Evolutionary conservation across 2,888 invertebrate genomes (phyloP).

Genomic region (Andrena dorsata): DNA sequence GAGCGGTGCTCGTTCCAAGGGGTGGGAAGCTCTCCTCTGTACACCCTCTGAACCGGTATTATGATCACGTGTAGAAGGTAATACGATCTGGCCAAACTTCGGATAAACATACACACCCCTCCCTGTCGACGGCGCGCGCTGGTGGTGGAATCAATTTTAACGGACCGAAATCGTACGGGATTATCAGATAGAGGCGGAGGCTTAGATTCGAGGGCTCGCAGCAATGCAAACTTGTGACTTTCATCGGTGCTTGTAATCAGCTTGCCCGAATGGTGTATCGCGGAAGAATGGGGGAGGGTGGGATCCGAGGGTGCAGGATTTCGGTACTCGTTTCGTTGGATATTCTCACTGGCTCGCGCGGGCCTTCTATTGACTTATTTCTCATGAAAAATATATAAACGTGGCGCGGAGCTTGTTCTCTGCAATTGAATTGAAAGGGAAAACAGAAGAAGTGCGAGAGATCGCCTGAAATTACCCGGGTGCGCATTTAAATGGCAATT

Average conservation of each 20-base stretch:
- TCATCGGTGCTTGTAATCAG: slow-evolving; percentile 15
- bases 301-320: neutral
- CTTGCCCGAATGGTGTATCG: neutral
- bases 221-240: slow-evolving; percentile 10
- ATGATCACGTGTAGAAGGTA: slow-evolving; percentile 67
- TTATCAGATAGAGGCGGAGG: slow-evolving; percentile 23
- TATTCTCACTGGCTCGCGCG: too few relatives aligned
- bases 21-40: slow-evolving; percentile 54
- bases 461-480: slow-evolving; percentile 25
- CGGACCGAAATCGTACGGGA: slow-evolving; percentile 38
- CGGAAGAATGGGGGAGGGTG: neutral
- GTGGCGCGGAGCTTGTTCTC: neutral
- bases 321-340: neutral
- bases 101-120: slow-evolving; percentile 56
- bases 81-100: slow-evolving; percentile 67
- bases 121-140: slow-evolving; percentile 2
- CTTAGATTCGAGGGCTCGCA: slow-evolving; percentile 4
- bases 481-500: slow-evolving; percentile 54
- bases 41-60: slow-evolving; percentile 58
- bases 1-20: slow-evolving; percentile 16
- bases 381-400: neutral
- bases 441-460: neutral
- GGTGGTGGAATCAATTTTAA: slow-evolving; percentile 42
- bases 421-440: neutral
- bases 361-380: too few relatives aligned